These are phyloP conservation scores for Miichthys miiuy DNA, from an alignment of 2,797 vertebrate genomes.

Conservation along the genomic window DNA sequence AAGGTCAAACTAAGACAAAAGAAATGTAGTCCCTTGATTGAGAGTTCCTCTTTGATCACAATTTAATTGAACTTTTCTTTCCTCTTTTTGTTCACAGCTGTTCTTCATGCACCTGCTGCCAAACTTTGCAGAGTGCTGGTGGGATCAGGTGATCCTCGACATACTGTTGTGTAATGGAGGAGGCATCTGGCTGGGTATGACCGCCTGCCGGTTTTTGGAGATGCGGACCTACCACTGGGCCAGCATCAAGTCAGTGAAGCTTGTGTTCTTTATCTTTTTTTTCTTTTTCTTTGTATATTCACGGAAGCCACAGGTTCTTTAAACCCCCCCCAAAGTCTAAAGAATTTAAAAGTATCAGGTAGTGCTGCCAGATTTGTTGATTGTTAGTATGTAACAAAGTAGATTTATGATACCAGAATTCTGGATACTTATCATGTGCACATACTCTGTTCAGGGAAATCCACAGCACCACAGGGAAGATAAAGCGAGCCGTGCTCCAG, in stretches of 20 bases:
- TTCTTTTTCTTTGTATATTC: neutral
- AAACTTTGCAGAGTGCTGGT: constrained; percentile 99
- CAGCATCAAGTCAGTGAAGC: constrained; percentile 92
- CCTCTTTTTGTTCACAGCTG: constrained; percentile 82
- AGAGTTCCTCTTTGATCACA: neutral
- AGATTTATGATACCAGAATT: neutral
- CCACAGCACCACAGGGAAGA: constrained; percentile 95
- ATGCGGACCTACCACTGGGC: constrained; percentile 98
- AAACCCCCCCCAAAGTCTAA: neutral
- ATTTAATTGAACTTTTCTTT: neutral
- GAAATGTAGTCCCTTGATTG: neutral
- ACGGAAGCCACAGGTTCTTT: neutral
- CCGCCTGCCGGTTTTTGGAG: constrained; percentile 93
- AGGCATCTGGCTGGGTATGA: constrained; percentile 98
- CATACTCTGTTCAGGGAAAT: constrained; percentile 88
- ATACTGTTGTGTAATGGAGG: constrained; percentile 97
- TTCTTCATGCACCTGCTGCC: constrained; percentile 99
- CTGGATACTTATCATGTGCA: neutral
- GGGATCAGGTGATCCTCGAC: constrained; percentile 98
- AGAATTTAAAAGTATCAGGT: neutral
- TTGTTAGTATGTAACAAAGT: neutral
- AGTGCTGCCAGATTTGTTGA: neutral
- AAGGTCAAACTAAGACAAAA: neutral
- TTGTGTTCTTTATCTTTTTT: neutral
- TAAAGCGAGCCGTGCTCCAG: constrained; percentile 95